A percentile compares a stretch with the other conserved stretches of the same genome.
phyloP scores from a whole-genome alignment of 2,113 vertebrate genomes.

The Ailurus styani region DNA sequence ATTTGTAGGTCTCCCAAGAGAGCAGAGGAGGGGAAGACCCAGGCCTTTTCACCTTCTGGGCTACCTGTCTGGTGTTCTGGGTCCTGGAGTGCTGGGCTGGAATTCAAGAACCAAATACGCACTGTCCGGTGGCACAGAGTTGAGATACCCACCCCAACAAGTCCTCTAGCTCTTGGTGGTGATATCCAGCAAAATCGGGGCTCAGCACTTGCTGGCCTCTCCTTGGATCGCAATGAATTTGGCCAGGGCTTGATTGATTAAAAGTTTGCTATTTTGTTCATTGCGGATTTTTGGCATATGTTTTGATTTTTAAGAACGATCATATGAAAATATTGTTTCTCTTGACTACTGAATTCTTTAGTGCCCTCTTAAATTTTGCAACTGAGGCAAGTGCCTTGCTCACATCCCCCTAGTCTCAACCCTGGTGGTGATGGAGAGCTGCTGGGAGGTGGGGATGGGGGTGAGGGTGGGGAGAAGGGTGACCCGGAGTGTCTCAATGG shows the following conservation, averaged over 20 bases:
- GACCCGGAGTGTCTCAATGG: background rate
- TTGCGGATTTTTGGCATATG: background rate
- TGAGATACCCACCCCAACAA: too few species aligned
- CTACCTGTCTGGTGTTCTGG: background rate
- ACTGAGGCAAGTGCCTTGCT: background rate
- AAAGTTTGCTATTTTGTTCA: background rate
- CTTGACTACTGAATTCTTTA: background rate
- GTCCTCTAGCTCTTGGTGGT: background rate
- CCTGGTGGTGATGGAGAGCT: background rate
- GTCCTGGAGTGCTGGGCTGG: background rate
- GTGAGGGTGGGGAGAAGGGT: fast-evolving
- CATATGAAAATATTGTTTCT: background rate
- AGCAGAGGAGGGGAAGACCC: background rate
- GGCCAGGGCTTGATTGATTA: background rate
- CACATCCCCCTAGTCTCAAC: background rate
- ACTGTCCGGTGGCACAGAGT: background rate
- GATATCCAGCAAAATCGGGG: background rate
- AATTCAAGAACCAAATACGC: background rate
- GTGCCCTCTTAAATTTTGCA: background rate
- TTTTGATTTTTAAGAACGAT: background rate
- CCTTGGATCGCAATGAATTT: background rate
- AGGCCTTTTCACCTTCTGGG: background rate
- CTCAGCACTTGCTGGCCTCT: background rate
- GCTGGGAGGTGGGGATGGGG: background rate
- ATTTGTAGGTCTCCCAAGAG: background rate